A percentile compares a stretch with the other conserved stretches of the same genome.
These are phyloP conservation scores for Metopia argyrocephala DNA, from an alignment of 2,888 invertebrate species.

Conservation along the genomic window DNA sequence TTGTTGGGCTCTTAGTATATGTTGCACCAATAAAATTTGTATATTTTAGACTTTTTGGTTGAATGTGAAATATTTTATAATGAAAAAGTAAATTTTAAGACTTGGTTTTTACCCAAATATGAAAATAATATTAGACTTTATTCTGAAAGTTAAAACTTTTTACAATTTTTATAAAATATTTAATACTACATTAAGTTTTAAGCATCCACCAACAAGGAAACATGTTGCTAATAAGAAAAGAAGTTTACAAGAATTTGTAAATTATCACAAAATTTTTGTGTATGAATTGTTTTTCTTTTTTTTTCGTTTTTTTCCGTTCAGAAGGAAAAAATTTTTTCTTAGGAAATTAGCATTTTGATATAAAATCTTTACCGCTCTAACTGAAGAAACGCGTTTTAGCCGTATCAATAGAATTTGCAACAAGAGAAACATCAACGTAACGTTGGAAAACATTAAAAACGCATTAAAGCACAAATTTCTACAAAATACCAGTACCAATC, in stretches of 20 bases:
- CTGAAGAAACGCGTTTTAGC: neutral
- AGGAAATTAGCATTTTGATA: neutral
- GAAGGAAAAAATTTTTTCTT: neutral
- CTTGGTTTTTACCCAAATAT: no score
- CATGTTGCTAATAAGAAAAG: neutral
- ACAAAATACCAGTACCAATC: conserved; percentile 50
- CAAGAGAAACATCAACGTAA: conserved; percentile 40
- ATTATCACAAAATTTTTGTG: neutral
- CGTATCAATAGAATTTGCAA: neutral
- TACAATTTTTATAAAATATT: no score
- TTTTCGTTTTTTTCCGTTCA: neutral
- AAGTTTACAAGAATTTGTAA: neutral
- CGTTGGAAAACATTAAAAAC: conserved; percentile 61
- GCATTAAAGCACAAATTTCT: conserved; percentile 60
- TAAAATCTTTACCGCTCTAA: neutral
- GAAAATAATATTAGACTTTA: no score
- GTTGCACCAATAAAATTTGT: no score
- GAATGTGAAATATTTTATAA: no score
- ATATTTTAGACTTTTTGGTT: no score
- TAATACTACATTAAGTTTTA: no score
- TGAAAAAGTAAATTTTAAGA: no score
- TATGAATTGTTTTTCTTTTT: neutral
- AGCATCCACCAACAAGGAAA: no score
- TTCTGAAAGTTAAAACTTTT: no score
- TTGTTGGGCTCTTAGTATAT: no score